Base-by-base conservation (phyloP, 92 coral and sea anemone species). In the Palythoa caribaeorum region DNA sequence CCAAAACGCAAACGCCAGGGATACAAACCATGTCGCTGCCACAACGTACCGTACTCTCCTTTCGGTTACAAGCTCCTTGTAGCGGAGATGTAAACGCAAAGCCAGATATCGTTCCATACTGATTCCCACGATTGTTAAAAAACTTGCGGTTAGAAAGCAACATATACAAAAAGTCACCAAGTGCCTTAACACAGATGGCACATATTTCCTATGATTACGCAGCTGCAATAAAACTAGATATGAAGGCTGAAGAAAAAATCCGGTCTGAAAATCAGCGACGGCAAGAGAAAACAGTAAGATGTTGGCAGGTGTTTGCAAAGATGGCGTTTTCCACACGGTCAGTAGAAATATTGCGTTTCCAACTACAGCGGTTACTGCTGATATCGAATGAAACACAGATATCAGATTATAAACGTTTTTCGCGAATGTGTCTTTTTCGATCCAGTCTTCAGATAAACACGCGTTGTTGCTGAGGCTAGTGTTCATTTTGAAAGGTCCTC, bases 61-160 rank as follows among this genome's bases (percentile, higher is more conserved):
- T 37, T 70, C 75, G 14, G 75, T 70, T 28, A 70, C 7, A 70
- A 70, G 75, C 35, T 70, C 75, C 75, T 14, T 10, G 47, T 72
- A 72, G 77, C 77, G 77, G 15, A 72, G 52, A 17, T 38, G 77
- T 72, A 72, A 72, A 72, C 77, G 77, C 52, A 72, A 38, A 72
- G 77, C 77, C 9, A 72, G 77, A 38, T 72, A 72, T 7, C 77
- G 77, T 38, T 72, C 77, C 52, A 72, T 6, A 0, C 52, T 72
- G 52, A 72, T 38, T 38, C 50, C 52, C 2, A 72, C 75, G 35
- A 72, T 38, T 10, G 71, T 66, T 66, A 66, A 66, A 66, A 72
- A 38, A 0, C 77, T 72, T 38, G 77, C 52, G 19, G 5, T 21
- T 9, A 72, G 0, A 72, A 72, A 38, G 14, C 38, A 14, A 5